These are phyloP conservation scores for Zeuzera pyrina DNA, from an alignment of 2,888 invertebrate genomes.

Conservation along the genomic window DNA sequence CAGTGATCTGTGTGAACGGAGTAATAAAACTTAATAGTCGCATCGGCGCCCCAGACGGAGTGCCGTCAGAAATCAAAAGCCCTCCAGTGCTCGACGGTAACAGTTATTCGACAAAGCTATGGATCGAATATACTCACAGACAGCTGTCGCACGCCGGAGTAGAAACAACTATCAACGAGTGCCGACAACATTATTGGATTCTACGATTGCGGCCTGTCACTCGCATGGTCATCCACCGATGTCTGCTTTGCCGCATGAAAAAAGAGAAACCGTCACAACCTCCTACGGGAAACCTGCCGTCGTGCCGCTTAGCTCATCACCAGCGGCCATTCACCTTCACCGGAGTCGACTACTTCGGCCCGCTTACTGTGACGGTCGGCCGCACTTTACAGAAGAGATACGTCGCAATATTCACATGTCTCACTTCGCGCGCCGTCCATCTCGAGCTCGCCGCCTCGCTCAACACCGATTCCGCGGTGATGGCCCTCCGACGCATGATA, in stretches of 20 bases:
- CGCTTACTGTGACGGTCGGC: conserved; percentile 1
- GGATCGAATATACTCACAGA: background rate
- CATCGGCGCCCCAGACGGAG: background rate
- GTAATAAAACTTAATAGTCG: background rate
- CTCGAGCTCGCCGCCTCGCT: conserved; percentile 1
- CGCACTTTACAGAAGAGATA: conserved; percentile 1
- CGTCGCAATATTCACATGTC: conserved; percentile 2
- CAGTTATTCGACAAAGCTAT: too few relatives aligned
- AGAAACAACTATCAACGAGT: background rate
- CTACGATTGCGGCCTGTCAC: too few relatives aligned
- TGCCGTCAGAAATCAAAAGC: background rate
- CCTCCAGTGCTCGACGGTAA: background rate
- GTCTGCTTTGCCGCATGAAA: too few relatives aligned
- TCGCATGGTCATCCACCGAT: too few relatives aligned
- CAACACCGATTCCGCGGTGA: background rate
- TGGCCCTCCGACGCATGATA: conserved; percentile 1
- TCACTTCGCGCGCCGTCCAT: conserved; percentile 2
- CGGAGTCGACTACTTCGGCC: conserved; percentile 4
- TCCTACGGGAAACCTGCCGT: too few relatives aligned
- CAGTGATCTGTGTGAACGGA: background rate
- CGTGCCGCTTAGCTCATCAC: too few relatives aligned
- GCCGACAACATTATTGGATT: background rate
- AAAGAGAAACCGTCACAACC: too few relatives aligned
- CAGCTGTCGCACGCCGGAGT: background rate
- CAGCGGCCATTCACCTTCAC: background rate